Base-by-base conservation (phyloP, 2,888 invertebrate species). In the Monochamus alternatus region DNA sequence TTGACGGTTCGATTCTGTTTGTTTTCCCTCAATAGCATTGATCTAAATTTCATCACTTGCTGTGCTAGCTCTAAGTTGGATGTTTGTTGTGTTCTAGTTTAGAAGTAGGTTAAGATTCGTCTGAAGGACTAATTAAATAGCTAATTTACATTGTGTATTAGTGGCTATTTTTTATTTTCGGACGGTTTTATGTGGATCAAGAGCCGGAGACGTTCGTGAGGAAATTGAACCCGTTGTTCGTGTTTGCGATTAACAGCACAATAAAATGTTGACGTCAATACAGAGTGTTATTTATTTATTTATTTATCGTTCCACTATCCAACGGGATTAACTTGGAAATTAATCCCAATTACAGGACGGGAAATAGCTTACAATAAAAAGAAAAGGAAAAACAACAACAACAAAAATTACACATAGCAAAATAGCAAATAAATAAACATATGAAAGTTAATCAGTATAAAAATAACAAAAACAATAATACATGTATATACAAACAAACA, bases 11-110 rank as follows among this genome's bases (percentile, higher is more conserved):
- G n/a, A 8, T 1, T 47, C 51, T 69, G 69, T 69, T 69, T 65
- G 47, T 65, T 65, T 65, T 44, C 30, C 14, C 60, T 69, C 60
- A 59, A 69, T 62, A 69, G 47, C 69, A 69, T 69, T 69, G 69
- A 69, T 69, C 69, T 69, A 69, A 60, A 69, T 62, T 69, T 69
- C 60, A 47, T 14, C 69, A 60, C 60, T 60, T 69, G 69, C 60
- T 43, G 8, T n/a, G 47, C n/a, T 69, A 60, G 60, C 43, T 69
- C 60, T 69, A 69, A 30, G 47, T 64, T 64, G 47, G n/a, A 47
- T 69, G 72, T 72, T 72, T 72, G 38, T 64, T 72, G 38, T 72
- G 72, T 72, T 64, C 72, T 22, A 72, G 32, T 72, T 72, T 64
- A 8, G 58, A 72, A 72, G 52, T 72, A 72, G 72, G 72, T 72